Evolutionary conservation across 2,888 invertebrate genomes (phyloP), one percentile per base, ranked within the genome.

Genomic region (Volucella bombylans): DNA sequence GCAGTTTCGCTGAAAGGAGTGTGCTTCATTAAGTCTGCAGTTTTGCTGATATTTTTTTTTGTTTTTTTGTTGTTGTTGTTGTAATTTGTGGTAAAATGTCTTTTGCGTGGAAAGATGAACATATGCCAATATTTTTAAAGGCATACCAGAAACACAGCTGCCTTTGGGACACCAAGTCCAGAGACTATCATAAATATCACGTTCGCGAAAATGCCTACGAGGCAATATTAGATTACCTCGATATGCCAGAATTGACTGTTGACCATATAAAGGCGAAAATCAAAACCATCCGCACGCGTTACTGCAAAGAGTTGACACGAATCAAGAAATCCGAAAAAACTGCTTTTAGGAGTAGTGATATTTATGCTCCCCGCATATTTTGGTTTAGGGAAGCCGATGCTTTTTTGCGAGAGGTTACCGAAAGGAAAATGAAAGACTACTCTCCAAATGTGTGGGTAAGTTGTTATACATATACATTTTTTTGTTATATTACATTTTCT

Each of bases 221-320:
- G 10, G 23, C 14, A 14, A 80, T 80, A 10, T 8, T 73, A 8
- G 15, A 2, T 15, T 14, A 52, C 8, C 15, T 80, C 11, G 67
- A 80, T 2, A 38, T 67, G 23, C 79, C 79, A 8, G 54, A 47
- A 6, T 67, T 80, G 49, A 61, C 65, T 1, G 10, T 67, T 0
- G 8, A 12, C 9, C 73, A 80, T 62, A n/a, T 80, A 12, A 80
- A 80, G 47, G 45, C 39, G 10, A 80, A 80, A 73, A 80, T 80
- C 23, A 80, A 73, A 73, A 80, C 79, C 23, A 64, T 80, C n/a
- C 65, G 79, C 38, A 80, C 79, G n/a, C 50, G 54, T 14, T 80
- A 80, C 14, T 61, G 50, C 4, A 49, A 15, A 8, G 67, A 73
- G 43, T 43, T 80, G 11, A 49, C 57, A 1, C 67, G 59, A 39